Evolutionary conservation across 2,797 vertebrate species (phyloP).

Genomic region (Esox lucius): DNA sequence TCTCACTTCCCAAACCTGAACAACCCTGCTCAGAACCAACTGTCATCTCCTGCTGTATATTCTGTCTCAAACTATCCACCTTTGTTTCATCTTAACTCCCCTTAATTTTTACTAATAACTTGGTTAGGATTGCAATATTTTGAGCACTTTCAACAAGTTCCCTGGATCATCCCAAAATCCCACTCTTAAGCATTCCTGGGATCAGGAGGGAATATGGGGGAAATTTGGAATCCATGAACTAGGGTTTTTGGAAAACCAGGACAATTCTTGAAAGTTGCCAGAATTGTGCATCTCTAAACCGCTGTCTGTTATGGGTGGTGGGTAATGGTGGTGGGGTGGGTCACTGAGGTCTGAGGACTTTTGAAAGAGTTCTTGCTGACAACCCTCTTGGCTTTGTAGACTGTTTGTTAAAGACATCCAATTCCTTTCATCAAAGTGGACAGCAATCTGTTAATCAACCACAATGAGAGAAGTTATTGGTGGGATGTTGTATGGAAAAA

Average conservation of each 20-base stretch:
- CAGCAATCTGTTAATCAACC: neutral
- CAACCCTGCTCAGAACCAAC: neutral
- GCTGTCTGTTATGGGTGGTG: neutral
- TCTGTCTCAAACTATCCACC: neutral
- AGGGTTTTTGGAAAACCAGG: too few species aligned
- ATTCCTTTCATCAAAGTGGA: neutral
- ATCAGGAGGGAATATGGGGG: too few species aligned
- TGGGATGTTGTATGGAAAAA: neutral
- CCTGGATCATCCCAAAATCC: too few species aligned
- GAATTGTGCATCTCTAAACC: too few species aligned
- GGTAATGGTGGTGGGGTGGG: neutral
- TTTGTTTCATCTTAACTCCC: neutral
- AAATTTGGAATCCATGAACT: too few species aligned
- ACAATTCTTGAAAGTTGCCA: too few species aligned
- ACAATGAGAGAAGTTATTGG: neutral
- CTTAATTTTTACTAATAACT: neutral
- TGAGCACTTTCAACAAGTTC: too few species aligned
- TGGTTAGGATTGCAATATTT: neutral
- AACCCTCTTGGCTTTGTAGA: neutral
- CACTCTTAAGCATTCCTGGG: too few species aligned
- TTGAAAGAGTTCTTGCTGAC: neutral
- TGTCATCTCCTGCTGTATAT: neutral
- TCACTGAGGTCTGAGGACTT: neutral
- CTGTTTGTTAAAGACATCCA: neutral
- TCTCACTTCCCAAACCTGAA: neutral